These are phyloP conservation scores for Bombus balteatus DNA, from an alignment of 1,140 invertebrate species.

Conservation along the genomic window DNA sequence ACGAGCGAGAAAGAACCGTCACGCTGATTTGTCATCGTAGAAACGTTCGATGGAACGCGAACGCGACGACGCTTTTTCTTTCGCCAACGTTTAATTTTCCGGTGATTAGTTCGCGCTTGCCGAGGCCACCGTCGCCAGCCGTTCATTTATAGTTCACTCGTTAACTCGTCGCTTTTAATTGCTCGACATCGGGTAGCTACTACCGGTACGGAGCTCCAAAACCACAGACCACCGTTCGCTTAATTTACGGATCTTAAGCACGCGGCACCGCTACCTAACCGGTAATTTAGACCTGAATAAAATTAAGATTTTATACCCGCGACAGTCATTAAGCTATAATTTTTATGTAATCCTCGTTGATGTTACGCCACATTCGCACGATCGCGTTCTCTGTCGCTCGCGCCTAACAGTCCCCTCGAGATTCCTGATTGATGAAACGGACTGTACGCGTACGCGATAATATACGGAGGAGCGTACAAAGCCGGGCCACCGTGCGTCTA, in stretches of 20 bases:
- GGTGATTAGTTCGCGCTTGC: conserved; percentile 31
- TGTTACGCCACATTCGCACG: conserved; percentile 23
- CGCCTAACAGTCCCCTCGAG: background rate
- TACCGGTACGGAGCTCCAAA: conserved; percentile 1
- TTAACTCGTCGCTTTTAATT: conserved; percentile 36
- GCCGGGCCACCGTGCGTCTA: conserved; percentile 58
- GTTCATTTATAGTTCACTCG: background rate
- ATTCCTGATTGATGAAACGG: conserved; percentile 41
- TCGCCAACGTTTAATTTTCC: conserved; percentile 3
- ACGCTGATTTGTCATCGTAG: background rate
- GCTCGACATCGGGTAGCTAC: background rate
- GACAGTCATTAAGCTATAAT: conserved; percentile 20
- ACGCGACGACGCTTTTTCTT: conserved; percentile 20
- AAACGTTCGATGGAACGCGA: background rate
- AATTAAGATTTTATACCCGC: conserved; percentile 24
- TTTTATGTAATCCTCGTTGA: conserved; percentile 28
- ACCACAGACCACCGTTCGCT: background rate
- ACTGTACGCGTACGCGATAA: conserved; percentile 67
- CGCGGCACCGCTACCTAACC: conserved; percentile 4
- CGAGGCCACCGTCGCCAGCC: no score
- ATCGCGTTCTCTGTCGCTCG: background rate
- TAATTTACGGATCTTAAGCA: conserved; percentile 33
- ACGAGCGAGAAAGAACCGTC: background rate
- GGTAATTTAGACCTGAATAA: conserved; percentile 23
- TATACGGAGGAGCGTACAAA: conserved; percentile 55